Base-by-base conservation (phyloP, 2,888 invertebrate species). In the Congeria kusceri region DNA sequence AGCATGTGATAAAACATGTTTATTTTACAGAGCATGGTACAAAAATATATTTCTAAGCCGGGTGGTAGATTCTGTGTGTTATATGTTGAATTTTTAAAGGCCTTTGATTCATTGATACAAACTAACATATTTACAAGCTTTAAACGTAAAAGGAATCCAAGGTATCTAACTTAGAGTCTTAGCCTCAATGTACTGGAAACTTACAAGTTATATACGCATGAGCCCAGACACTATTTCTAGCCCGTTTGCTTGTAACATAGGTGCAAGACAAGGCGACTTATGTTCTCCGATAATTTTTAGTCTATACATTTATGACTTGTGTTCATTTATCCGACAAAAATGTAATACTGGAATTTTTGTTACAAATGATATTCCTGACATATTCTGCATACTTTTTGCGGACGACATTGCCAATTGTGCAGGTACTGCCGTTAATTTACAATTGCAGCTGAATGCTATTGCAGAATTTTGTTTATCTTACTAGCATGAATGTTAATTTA, bases 331-430 rank as follows among this genome's bases (percentile, higher is more conserved):
- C 3, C 23, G 66, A 20, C 56, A 66, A 32, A 29, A 57, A 18
- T 66, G 66, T n/a, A 3, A 28, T 32, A 18, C 18, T 57, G 66
- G 57, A 7, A 66, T 66, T 15, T 56, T 29, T 32, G 56, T 64
- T 2, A 64, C 47, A 5, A 46, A 28, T 11, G 56, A 66, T 29
- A 47, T 66, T 5, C 57, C 66, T 56, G 66, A 66, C 18, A 13
- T 66, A 32, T 56, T 66, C 13, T 57, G 66, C 23, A n/a, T 66
- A 23, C 53, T 66, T 53, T 66, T 66, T 32, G 66, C 66, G 32
- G 66, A n/a, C n/a, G n/a, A 66, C 23, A 57, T 66, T 25, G 56
- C 57, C n/a, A 29, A 57, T 57, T 66, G 66, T 47, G 68, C 68
- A 5, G 68, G 58, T 44, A 59, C 68, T 46, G 32, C 39, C 9